Evolutionary conservation across 2,797 vertebrate genomes (phyloP).

Genomic region (Chelon labrosus): DNA sequence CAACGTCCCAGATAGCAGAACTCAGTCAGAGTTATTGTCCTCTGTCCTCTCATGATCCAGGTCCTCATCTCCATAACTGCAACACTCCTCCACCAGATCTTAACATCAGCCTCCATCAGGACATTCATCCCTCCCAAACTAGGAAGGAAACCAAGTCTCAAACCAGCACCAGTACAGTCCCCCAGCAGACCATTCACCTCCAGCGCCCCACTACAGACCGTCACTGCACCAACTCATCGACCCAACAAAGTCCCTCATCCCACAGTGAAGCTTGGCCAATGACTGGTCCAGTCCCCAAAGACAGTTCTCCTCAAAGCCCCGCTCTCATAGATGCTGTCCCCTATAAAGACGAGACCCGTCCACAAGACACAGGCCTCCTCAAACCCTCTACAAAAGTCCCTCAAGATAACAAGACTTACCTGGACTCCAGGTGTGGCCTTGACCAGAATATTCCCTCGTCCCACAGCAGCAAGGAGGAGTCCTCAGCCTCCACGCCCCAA

Average conservation of each 20-base stretch:
- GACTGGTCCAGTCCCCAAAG: constrained; percentile 13
- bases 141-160: constrained; percentile 1
- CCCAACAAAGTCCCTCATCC: neutral
- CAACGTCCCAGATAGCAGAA: too few species aligned
- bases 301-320: neutral
- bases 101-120: neutral
- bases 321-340: neutral
- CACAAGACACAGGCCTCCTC: neutral
- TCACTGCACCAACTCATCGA: neutral
- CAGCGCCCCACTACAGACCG: neutral
- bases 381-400: neutral
- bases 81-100: too few species aligned
- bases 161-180: neutral
- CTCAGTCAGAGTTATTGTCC: too few species aligned
- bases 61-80: too few species aligned
- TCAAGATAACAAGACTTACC: neutral
- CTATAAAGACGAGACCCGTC: neutral
- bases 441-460: constrained; percentile 7
- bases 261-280: neutral
- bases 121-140: neutral
- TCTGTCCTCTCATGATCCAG: too few species aligned
- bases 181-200: constrained; percentile 7
- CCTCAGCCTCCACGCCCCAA: neutral
- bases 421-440: neutral
- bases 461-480: constrained; percentile 11